Percentiles rank a stretch among this genome's conserved stretches.
Conservation (phyloP, 2,113 vertebrate genomes). For the Ondatra zibethicus region DNA sequence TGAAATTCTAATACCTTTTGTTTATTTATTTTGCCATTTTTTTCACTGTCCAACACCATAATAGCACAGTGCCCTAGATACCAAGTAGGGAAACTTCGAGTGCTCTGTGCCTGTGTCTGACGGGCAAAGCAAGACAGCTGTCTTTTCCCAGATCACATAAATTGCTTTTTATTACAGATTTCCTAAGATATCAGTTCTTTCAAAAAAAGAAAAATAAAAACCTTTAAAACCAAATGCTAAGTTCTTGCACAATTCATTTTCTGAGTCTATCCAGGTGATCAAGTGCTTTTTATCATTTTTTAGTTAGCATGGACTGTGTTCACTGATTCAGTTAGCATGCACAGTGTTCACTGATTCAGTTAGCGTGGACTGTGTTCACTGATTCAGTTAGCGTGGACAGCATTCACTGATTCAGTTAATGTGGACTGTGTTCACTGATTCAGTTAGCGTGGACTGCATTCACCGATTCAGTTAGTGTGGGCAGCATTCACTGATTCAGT, state of each 20-base stretch:
- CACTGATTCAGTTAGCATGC: too few species aligned
- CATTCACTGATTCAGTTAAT: too few species aligned
- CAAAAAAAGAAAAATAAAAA: neutral
- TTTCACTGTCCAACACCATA: neutral
- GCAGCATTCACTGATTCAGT: neutral
- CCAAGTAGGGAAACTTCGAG: neutral
- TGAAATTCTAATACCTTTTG: neutral
- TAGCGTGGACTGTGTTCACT: too few species aligned
- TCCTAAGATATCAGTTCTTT: neutral
- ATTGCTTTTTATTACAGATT: neutral
- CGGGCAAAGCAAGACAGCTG: neutral
- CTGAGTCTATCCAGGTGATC: neutral
- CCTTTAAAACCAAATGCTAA: neutral
- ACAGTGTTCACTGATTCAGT: too few species aligned
- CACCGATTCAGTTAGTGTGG: neutral
- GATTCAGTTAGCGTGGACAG: too few species aligned
- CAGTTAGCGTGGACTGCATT: too few species aligned
- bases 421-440: too few species aligned
- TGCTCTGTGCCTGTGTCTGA: neutral
- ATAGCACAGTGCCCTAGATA: rapidly evolving
- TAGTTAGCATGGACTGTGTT: neutral
- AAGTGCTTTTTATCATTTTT: neutral
- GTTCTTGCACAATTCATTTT: neutral
- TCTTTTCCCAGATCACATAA: neutral
- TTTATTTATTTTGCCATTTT: neutral